Evolutionary conservation across 35 echinoderm and acorn worm species (phyloP).

Genomic region (Diadema setosum): DNA sequence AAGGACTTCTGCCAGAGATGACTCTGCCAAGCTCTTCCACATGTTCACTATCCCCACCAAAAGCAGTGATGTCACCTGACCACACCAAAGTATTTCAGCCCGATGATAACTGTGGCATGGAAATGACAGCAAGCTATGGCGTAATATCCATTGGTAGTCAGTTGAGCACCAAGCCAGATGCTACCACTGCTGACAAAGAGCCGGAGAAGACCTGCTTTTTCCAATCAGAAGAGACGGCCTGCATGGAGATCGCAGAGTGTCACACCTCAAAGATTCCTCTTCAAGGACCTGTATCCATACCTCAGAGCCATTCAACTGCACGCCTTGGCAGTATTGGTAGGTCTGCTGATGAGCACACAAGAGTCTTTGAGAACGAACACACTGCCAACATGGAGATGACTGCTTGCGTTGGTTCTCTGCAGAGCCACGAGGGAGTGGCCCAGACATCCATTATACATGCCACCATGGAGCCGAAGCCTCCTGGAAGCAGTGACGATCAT

Average conservation of each 20-base stretch:
- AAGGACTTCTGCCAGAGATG: neutral
- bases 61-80: neutral
- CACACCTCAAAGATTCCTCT: too few relatives aligned
- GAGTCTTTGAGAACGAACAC: neutral
- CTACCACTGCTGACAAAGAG: neutral
- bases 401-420: neutral
- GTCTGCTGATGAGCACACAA: neutral
- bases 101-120: neutral
- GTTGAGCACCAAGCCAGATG: too few relatives aligned
- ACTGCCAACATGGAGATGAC: slow-evolving; percentile 55
- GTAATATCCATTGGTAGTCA: neutral
- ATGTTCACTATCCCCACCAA: neutral
- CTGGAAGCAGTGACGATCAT: neutral
- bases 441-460: too few relatives aligned
- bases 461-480: neutral
- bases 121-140: neutral
- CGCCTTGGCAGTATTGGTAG: too few relatives aligned
- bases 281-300: too few relatives aligned
- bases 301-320: too few relatives aligned
- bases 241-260: slow-evolving; percentile 32
- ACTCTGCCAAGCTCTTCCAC: too few relatives aligned
- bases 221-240: neutral
- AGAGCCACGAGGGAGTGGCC: neutral
- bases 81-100: neutral
- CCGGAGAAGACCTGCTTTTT: neutral